A percentile compares a stretch with the other conserved stretches of the same genome.
Evolutionary conservation across 1,140 invertebrate genomes (phyloP).

Genomic region (Trichomalopsis sarcophagae): DNA sequence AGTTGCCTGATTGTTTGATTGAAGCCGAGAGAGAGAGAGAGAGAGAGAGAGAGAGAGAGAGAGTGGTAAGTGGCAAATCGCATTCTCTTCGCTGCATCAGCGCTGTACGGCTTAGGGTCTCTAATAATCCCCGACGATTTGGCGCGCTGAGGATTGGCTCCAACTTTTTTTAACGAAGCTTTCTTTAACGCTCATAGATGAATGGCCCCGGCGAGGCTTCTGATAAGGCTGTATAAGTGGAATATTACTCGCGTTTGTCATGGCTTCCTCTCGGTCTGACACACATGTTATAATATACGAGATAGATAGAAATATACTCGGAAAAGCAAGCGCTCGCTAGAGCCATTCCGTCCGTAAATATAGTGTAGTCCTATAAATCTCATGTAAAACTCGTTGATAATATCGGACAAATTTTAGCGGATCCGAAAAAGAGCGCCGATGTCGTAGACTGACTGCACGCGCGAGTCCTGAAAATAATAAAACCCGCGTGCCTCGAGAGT

Average conservation of each 20-base stretch:
- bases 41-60: too few relatives aligned
- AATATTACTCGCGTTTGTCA: background rate
- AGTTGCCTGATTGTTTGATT: slow-evolving; percentile 12
- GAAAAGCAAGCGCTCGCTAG: too few relatives aligned
- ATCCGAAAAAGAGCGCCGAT: too few relatives aligned
- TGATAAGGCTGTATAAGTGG: background rate
- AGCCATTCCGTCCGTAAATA: background rate
- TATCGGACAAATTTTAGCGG: background rate
- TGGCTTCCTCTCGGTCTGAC: background rate
- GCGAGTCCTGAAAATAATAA: background rate
- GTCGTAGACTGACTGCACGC: background rate
- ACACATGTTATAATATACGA: too few relatives aligned
- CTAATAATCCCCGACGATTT: background rate
- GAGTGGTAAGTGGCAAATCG: background rate
- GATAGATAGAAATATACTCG: too few relatives aligned
- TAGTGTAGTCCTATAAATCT: background rate
- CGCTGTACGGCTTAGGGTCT: background rate
- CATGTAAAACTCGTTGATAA: background rate
- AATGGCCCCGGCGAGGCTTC: background rate
- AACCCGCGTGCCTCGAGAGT: background rate
- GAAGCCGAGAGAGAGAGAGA: background rate
- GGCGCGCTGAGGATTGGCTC: background rate
- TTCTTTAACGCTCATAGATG: too few relatives aligned
- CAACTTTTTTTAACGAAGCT: too few relatives aligned
- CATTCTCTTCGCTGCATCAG: background rate